Base-by-base conservation (phyloP, 2,888 invertebrate genomes). In the Lordiphosa fenestrarum region DNA sequence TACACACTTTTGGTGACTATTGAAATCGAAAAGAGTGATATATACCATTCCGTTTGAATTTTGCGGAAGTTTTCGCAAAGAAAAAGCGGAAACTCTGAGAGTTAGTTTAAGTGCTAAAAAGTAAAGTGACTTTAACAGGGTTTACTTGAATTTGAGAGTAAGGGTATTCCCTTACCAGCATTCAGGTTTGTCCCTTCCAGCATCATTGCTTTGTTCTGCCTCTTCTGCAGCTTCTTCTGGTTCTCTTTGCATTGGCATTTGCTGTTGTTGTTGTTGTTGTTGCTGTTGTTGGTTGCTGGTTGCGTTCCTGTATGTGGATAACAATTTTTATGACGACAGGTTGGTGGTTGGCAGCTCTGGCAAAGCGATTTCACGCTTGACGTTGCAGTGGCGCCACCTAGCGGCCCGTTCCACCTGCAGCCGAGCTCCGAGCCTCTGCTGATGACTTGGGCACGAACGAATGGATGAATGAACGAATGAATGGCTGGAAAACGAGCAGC, bases 271-370 rank as follows among this genome's bases (percentile, higher is more conserved):
- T 52, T 60, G 59, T 12, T 35, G 36, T 37, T 41, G 19, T 21
- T 44, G 19, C n/a, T n/a, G n/a, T n/a, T n/a, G 23, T 39, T 61
- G 58, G 41, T 46, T 60, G 57, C 12, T 69, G 6, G 41, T 53
- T 15, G 12, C 21, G 40, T 33, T 53, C 33, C 50, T 37, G 15
- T 39, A 52, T 73, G 55, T 71, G 71, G 61, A 74, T 69, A 73
- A 63, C 64, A 80, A 76, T 75, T 78, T 80, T 83, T 80, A 80
- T 80, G 84, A 83, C 77, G 84, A 83, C 78, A 80, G 81, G 78
- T 80, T 83, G 83, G 62, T 53, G 52, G 25, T 37, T 52, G 51
- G 37, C 53, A 54, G 66, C 56, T 57, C 53, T 53, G 76, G 70
- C 74, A 76, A 76, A 76, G 77, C 78, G 84, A 83, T 80, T 80